phyloP scores from a whole-genome alignment of 2,113 vertebrate species.

The Pelecanus crispus region DNA sequence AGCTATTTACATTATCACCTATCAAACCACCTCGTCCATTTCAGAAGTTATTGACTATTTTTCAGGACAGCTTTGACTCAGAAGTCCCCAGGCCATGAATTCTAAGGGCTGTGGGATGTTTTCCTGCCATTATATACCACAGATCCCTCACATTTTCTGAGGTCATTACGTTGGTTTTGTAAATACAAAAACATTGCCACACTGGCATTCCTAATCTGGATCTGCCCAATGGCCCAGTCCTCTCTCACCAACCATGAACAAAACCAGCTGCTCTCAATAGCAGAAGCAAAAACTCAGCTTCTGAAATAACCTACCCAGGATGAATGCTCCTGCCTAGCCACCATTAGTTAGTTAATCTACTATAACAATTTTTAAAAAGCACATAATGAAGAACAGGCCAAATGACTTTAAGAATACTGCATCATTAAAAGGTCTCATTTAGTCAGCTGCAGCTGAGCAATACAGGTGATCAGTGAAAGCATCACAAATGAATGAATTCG shows the following conservation, averaged over 20 bases:
- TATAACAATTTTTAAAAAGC: slow-evolving; percentile 2
- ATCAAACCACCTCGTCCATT: background rate
- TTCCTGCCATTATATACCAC: background rate
- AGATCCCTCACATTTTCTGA: background rate
- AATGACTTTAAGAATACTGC: background rate
- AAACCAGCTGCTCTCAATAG: background rate
- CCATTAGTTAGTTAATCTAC: slow-evolving; percentile 45
- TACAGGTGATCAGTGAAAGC: background rate
- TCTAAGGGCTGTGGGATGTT: background rate
- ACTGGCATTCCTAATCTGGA: background rate
- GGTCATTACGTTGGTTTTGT: background rate
- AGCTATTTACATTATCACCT: background rate
- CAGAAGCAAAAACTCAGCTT: background rate
- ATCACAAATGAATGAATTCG: background rate
- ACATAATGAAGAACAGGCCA: background rate
- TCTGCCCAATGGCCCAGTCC: background rate
- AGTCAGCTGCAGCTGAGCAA: background rate
- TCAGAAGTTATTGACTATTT: background rate
- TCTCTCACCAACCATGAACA: background rate
- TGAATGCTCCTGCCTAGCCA: background rate
- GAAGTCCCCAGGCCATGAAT: background rate
- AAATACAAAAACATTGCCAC: background rate
- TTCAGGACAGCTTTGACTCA: background rate
- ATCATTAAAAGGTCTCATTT: background rate
- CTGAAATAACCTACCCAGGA: background rate